A percentile compares a stretch with the other conserved stretches of the same genome.
Conservation (phyloP, 2,113 vertebrate genomes). For the Anhinga rufa region DNA sequence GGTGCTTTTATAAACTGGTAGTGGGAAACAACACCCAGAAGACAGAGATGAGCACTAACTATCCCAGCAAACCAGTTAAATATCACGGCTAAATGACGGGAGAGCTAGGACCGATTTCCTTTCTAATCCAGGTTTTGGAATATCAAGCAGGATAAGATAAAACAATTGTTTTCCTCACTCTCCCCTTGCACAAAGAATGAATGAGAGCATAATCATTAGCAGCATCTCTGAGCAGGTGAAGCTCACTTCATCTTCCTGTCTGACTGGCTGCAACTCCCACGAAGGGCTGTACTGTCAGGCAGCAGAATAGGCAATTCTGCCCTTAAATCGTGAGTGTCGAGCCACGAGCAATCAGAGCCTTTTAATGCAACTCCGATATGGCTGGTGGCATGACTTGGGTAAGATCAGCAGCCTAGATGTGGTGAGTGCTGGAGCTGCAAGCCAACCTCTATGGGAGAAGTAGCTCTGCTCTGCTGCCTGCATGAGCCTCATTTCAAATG, state of each 20-base stretch:
- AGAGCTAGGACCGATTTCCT: neutral
- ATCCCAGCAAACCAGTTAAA: neutral
- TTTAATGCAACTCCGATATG: neutral
- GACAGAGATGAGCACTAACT: neutral
- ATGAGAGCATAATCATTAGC: neutral
- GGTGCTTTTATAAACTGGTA: neutral
- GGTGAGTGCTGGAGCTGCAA: neutral
- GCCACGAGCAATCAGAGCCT: neutral
- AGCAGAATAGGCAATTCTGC: neutral
- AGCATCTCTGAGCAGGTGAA: neutral
- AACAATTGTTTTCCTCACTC: neutral
- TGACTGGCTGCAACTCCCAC: neutral
- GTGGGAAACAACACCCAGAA: neutral
- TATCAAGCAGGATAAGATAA: neutral
- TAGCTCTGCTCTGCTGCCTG: neutral
- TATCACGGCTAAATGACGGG: neutral
- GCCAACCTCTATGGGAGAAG: neutral
- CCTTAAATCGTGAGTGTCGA: rapidly evolving
- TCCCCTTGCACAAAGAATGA: neutral
- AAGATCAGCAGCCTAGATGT: neutral
- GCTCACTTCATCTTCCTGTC: neutral
- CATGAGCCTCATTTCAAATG: neutral
- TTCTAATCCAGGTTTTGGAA: neutral
- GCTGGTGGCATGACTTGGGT: neutral
- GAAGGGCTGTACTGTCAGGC: neutral